Evolutionary conservation across 2,797 vertebrate genomes (phyloP).

Genomic region (Anguilla anguilla): DNA sequence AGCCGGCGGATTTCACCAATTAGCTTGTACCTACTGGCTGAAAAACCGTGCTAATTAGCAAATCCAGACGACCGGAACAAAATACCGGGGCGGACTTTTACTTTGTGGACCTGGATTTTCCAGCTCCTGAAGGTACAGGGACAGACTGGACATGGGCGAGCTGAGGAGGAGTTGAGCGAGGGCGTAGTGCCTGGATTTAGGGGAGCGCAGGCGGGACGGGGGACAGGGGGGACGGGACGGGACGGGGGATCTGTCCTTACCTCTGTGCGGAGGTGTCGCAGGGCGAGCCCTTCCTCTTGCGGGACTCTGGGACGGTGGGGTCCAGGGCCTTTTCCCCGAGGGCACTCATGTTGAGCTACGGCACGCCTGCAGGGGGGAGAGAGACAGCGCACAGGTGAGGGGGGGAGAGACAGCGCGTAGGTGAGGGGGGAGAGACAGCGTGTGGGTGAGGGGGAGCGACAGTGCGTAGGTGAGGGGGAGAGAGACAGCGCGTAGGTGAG

Average conservation of each 20-base stretch:
- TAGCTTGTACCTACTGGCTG: too few species aligned
- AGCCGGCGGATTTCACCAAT: too few species aligned
- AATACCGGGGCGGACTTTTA: too few species aligned
- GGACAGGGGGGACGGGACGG: not conserved
- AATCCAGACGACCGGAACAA: too few species aligned
- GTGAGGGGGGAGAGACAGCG: too few species aligned
- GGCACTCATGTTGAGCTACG: slow-evolving; percentile 89
- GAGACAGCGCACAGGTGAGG: not conserved
- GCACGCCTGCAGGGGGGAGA: slow-evolving; percentile 73
- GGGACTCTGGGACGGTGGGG: slow-evolving; percentile 82
- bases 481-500: too few species aligned
- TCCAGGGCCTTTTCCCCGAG: slow-evolving; percentile 89
- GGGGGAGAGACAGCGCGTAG: too few species aligned
- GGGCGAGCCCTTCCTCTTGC: slow-evolving; percentile 90
- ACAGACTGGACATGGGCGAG: too few species aligned
- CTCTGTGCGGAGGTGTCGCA: slow-evolving; percentile 89
- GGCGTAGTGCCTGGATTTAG: not conserved
- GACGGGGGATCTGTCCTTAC: slow-evolving; percentile 60
- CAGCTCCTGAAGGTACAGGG: too few species aligned
- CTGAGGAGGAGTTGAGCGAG: too few species aligned
- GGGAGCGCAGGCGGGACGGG: not conserved
- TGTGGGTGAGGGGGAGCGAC: not conserved
- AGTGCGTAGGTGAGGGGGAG: not conserved
- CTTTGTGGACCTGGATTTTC: too few species aligned
- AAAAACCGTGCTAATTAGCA: too few species aligned